Base-by-base conservation (phyloP, 1,140 invertebrate species). In the Drosophila simulans region DNA sequence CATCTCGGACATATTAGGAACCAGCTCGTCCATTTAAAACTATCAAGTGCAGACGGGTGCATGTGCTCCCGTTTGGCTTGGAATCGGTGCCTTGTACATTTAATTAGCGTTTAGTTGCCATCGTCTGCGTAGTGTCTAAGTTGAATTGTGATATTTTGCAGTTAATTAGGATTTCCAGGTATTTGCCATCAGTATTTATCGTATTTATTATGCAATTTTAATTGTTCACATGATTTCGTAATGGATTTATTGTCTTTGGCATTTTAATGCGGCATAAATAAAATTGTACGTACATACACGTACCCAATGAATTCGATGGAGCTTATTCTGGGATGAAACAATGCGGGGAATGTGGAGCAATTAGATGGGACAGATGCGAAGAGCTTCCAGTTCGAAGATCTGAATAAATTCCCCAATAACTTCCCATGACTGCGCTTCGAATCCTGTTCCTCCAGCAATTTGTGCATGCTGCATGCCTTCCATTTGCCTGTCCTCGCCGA, bases 151-250 rank as follows among this genome's bases (percentile, higher is more conserved):
- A 88, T 88, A 88, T 88, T 88, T 88, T 88, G 83, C 83, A 88
- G 83, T 89, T 88, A 89, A 88, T 89, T 89, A 88, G 86, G 83
- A 89, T 89, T 88, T 88, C 83, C 83, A 88, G 84, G 83, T 88
- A 88, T 83, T 80, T 89, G 69, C 76, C 84, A 69, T 72, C 84
- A 88, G 83, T 88, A 88, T 88, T 88, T 88, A 89, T 88, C 79
- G 82, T 86, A 86, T 89, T 88, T 89, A 89, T 88, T 88, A 88
- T 88, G 84, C 80, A 89, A 88, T 88, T 88, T 89, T 83, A 89
- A 88, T 88, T 88, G 83, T 84, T 83, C 78, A 71, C 71, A 89
- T 83, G 79, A 89, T 89, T 88, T 88, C 76, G 76, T 88, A 88
- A 88, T 88, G 83, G 72, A 89, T 88, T 88, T 83, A 88, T 88